Conservation (phyloP, 2,113 vertebrate genomes). For the Heteronetta atricapilla region DNA sequence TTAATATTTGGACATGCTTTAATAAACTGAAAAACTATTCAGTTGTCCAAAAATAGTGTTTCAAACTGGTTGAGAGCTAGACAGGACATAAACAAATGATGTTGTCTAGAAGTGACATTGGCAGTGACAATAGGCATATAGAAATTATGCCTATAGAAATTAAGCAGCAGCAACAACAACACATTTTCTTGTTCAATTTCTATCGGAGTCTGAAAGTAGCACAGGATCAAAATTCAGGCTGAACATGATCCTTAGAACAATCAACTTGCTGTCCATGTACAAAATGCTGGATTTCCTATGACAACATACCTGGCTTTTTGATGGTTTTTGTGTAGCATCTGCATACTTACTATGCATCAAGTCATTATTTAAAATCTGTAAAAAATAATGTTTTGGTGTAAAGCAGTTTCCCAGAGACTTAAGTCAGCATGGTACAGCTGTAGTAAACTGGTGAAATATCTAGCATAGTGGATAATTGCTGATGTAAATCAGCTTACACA, state of each 20-base stretch:
- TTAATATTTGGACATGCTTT: not conserved
- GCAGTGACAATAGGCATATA: not conserved
- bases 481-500: not conserved
- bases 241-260: not conserved
- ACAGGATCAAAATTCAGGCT: not conserved
- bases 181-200: not conserved
- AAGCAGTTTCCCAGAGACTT: not conserved
- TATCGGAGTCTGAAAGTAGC: not conserved
- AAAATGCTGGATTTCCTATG: not conserved
- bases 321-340: not conserved
- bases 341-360: not conserved
- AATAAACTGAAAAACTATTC: not conserved
- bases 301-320: not conserved
- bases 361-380: not conserved
- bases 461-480: not conserved
- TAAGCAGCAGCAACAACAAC: not conserved
- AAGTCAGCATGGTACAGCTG: not conserved
- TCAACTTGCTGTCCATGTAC: not conserved
- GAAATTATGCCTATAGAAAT: no score
- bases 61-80: not conserved
- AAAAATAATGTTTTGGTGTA: not conserved
- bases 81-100: not conserved
- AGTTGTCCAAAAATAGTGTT: not conserved
- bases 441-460: not conserved
- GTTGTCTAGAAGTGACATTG: not conserved